Percentiles rank a stretch among this genome's conserved stretches.
phyloP scores from a whole-genome alignment of 2,797 vertebrate species.

The Cryptoblepharus egeriae region DNA sequence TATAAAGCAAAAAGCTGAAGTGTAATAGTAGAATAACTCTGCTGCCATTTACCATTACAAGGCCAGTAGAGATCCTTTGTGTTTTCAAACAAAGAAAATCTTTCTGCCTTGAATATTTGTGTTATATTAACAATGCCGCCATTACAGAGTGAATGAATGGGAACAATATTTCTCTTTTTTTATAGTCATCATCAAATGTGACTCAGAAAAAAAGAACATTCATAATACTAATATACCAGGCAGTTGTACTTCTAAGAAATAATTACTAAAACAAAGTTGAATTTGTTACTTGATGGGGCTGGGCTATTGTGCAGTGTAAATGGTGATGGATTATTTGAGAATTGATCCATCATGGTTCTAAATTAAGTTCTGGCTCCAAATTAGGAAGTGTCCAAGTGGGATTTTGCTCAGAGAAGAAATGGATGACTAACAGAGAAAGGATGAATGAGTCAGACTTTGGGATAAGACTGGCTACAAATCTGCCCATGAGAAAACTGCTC shows the following conservation, averaged over 20 bases:
- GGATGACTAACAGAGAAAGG: background rate
- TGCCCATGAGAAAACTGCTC: background rate
- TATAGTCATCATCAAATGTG: conserved; percentile 41
- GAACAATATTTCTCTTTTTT: conserved; percentile 47
- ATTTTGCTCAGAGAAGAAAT: background rate
- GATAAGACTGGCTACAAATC: background rate
- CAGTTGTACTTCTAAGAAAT: conserved; percentile 11
- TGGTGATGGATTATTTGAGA: background rate
- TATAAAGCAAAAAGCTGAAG: background rate
- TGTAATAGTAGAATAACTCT: conserved; percentile 15
- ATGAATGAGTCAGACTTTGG: background rate
- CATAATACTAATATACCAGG: conserved; percentile 19
- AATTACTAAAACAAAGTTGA: conserved; percentile 37
- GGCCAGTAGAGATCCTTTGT: conserved; percentile 17
- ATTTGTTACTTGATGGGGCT: conserved; percentile 22
- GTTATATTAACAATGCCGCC: conserved; percentile 50
- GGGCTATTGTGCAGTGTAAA: conserved; percentile 24
- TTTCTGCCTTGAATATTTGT: conserved; percentile 33
- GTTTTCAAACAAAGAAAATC: conserved; percentile 36
- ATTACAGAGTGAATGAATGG: conserved; percentile 42
- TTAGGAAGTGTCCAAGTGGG: background rate
- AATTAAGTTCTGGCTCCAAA: background rate
- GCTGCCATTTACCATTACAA: conserved; percentile 30
- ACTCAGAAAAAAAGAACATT: conserved; percentile 32
- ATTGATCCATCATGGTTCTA: background rate